Evolutionary conservation across 2,888 invertebrate genomes (phyloP).

Genomic region (Eupithecia tripunctaria): DNA sequence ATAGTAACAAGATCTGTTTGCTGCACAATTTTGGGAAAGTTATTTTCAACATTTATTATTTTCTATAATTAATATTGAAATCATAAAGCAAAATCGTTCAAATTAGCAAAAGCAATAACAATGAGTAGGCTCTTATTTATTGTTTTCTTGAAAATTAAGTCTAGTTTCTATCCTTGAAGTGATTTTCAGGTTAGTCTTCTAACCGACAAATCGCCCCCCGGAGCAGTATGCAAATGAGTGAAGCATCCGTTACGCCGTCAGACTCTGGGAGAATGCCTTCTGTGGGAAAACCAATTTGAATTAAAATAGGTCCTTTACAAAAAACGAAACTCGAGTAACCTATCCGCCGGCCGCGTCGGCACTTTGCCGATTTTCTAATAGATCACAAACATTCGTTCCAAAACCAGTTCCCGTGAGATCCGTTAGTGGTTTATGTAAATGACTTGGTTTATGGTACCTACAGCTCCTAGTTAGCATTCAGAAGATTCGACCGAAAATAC

Average conservation of each 20-base stretch:
- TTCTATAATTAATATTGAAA: too few species aligned
- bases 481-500: constrained; percentile 65
- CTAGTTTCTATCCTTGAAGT: background rate
- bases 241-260: constrained; percentile 53
- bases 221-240: constrained; percentile 57
- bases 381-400: constrained; percentile 79
- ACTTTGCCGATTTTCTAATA: constrained; percentile 81
- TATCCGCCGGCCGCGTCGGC: constrained; percentile 40
- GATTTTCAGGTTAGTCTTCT: constrained; percentile 7
- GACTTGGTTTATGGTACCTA: constrained; percentile 75
- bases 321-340: constrained; percentile 60
- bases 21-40: constrained; percentile 31
- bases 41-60: too few species aligned
- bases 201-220: constrained; percentile 17
- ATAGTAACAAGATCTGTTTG: constrained; percentile 69
- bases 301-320: constrained; percentile 66
- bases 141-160: background rate
- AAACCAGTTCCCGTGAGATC: constrained; percentile 81
- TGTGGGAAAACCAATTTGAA: constrained; percentile 69
- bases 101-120: background rate
- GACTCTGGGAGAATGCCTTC: constrained; percentile 55
- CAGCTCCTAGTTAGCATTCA: constrained; percentile 78
- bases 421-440: constrained; percentile 84
- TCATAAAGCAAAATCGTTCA: background rate
- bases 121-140: background rate